Evolutionary conservation across 35 echinoderm and acorn worm species (phyloP).

Genomic region (Acanthaster planci): DNA sequence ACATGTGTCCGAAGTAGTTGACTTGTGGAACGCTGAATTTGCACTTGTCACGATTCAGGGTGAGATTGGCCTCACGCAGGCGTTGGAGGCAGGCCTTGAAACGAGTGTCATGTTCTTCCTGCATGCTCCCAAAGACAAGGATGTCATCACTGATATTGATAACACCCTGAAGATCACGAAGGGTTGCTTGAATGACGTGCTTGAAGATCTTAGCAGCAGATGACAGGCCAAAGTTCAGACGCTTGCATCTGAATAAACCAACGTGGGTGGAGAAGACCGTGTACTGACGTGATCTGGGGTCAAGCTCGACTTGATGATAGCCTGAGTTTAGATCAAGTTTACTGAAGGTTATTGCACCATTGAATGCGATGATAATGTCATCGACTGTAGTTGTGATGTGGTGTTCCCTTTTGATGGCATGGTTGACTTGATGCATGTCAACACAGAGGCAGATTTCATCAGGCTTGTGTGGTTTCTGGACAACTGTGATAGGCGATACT

Average conservation of each 20-base stretch:
- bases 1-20: constrained; percentile 72
- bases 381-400: constrained; percentile 56
- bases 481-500: neutral
- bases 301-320: constrained; percentile 48
- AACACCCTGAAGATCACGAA: constrained; percentile 53
- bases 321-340: constrained; percentile 53
- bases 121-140: constrained; percentile 33
- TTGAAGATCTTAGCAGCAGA: constrained; percentile 54
- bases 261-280: constrained; percentile 57
- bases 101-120: constrained; percentile 25
- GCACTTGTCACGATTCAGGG: constrained; percentile 65
- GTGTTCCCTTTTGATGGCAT: constrained; percentile 22
- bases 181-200: neutral
- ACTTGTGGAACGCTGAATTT: constrained; percentile 34
- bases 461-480: constrained; percentile 22
- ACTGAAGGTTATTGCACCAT: constrained; percentile 44
- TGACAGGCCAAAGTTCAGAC: constrained; percentile 46
- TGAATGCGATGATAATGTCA: constrained; percentile 35
- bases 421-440: constrained; percentile 43
- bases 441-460: constrained; percentile 53
- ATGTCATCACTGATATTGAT: constrained; percentile 76
- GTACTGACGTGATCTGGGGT: constrained; percentile 3
- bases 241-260: constrained; percentile 50
- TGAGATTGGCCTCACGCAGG: constrained; percentile 61
- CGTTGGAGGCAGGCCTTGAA: constrained; percentile 49